Evolutionary conservation across 2,888 invertebrate species (phyloP), one percentile per base, ranked within the genome.

Genomic region (Charanyca ferruginea): DNA sequence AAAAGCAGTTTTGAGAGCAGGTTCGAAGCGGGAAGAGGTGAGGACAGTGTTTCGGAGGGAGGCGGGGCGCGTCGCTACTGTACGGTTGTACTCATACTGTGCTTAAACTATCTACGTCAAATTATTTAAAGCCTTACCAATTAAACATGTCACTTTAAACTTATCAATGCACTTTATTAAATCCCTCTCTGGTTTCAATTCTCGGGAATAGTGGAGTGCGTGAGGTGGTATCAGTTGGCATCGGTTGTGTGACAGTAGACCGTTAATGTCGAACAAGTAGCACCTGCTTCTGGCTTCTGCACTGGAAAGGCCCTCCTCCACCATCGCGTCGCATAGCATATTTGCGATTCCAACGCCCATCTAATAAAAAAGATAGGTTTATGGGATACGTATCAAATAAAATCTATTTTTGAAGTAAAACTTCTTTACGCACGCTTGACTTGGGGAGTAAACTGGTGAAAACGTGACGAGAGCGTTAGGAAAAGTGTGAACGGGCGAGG

Each of bases 191-290:
- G 97, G 97, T 49, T 96, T 96, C 76, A 97, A 96, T 55, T 98
- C 97, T 86, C 97, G 97, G 47, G 97, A 97, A 83, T 97, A 98
- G 76, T 93, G 93, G 18, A 93, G 90, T 81, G 97, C 97, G 74
- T 97, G 97, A 0, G 96, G 96, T 0, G 96, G 96, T 22, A 97
- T 88, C 53, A 91, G 94, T n/a, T 96, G 96, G 41, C 96, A 95
- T 7, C 97, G 95, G 7, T 94, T 95, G 75, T 63, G 74, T 0
- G 98, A 97, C 61, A 99, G 90, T 9, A 99, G 94, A 8, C 99
- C 99, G 83, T 98, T 97, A 52, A 98, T 97, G 87, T 99, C 99
- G 79, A 98, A 97, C 98, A 99, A 97, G 97, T 97, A 99, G 77
- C 99, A 98, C 85, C 96, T 97, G 55, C 95, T 94, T 58, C 97